Evolutionary conservation across 2,888 invertebrate genomes (phyloP).

Genomic region (Idaea straminata): DNA sequence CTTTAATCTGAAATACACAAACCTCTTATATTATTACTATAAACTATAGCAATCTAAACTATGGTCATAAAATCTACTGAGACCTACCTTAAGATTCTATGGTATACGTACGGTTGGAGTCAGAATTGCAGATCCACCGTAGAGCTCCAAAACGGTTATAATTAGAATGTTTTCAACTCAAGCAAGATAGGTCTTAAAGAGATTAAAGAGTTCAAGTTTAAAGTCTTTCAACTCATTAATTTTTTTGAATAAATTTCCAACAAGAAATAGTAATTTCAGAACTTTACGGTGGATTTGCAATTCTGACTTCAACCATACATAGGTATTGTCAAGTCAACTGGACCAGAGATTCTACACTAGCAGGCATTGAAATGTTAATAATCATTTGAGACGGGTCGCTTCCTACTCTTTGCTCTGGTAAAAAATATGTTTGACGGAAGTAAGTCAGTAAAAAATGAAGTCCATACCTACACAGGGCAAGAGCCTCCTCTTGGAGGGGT

Average conservation of each 20-base stretch:
- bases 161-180: too few relatives aligned
- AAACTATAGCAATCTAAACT: slow-evolving; percentile 7
- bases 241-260: too few relatives aligned
- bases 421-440: background rate
- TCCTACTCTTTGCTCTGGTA: background rate
- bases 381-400: background rate
- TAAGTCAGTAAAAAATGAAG: background rate
- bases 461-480: background rate
- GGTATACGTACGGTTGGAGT: background rate
- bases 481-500: background rate
- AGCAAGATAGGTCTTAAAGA: too few relatives aligned
- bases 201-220: too few relatives aligned
- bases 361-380: background rate
- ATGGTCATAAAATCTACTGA: background rate
- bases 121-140: too few relatives aligned
- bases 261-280: too few relatives aligned
- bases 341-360: background rate
- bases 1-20: background rate
- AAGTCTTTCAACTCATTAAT: too few relatives aligned
- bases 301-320: background rate
- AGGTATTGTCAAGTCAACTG: background rate
- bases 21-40: slow-evolving; percentile 1
- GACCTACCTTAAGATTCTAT: background rate
- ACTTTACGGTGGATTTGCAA: too few relatives aligned
- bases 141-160: too few relatives aligned